Percentiles rank a stretch among this genome's conserved stretches.
Evolutionary conservation across 2,888 invertebrate genomes (phyloP).

Genomic region (Drosophila pseudotalamancana): DNA sequence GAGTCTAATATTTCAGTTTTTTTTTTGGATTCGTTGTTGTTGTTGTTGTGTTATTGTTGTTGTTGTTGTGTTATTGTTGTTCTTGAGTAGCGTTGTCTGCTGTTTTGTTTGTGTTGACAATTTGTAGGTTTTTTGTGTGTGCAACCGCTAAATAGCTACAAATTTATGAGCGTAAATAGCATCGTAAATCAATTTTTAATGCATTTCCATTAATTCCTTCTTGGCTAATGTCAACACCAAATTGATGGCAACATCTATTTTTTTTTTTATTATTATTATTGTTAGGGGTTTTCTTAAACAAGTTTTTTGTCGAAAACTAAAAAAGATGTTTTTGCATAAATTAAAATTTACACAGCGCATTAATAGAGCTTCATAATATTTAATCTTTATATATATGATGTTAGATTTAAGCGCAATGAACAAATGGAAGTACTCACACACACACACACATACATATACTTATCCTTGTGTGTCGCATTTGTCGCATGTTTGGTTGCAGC

Average conservation of each 20-base stretch:
- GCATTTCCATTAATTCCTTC: slow-evolving; percentile 70
- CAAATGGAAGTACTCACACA: slow-evolving; percentile 17
- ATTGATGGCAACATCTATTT: slow-evolving; percentile 49
- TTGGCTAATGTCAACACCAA: slow-evolving; percentile 50
- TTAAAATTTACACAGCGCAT: slow-evolving; percentile 27
- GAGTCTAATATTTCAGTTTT: slow-evolving; percentile 78
- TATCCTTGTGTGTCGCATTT: slow-evolving; percentile 53
- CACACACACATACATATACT: slow-evolving; percentile 10
- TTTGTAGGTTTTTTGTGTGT: slow-evolving; percentile 67
- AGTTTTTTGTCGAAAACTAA: too few relatives aligned
- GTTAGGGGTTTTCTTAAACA: too few relatives aligned
- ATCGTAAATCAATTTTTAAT: slow-evolving; percentile 79
- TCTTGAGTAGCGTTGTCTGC: slow-evolving; percentile 45
- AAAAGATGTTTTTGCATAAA: slow-evolving; percentile 18
- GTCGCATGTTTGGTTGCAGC: slow-evolving; percentile 77
- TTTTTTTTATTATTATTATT: too few relatives aligned
- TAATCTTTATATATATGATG: slow-evolving; percentile 13
- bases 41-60: slow-evolving; percentile 13
- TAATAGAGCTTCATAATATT: slow-evolving; percentile 1
- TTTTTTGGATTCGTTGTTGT: slow-evolving; percentile 7
- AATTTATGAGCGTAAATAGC: slow-evolving; percentile 75
- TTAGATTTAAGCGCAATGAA: slow-evolving; percentile 29
- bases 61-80: slow-evolving; percentile 31
- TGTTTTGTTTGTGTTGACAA: slow-evolving; percentile 62
- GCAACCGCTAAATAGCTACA: slow-evolving; percentile 81